These are phyloP conservation scores for Anthoptus insignis DNA, from an alignment of 2,888 invertebrate species.

Conservation along the genomic window DNA sequence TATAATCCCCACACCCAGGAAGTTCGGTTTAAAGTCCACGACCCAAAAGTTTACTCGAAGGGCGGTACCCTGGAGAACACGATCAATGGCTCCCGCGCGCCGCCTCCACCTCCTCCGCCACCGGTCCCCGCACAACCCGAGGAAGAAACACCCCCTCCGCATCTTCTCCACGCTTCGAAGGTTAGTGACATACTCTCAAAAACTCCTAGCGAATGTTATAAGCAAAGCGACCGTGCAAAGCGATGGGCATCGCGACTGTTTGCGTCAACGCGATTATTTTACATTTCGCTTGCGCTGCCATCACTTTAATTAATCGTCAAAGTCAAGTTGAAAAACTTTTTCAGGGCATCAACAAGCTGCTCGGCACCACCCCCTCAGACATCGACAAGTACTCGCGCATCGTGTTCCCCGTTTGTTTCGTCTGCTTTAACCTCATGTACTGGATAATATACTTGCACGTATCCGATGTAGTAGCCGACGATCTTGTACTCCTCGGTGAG, in stretches of 20 bases:
- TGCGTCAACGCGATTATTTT: constrained; percentile 30
- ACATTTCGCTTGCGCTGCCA: constrained; percentile 18
- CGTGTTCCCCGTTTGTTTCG: constrained; percentile 99
- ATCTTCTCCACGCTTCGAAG: constrained; percentile 83
- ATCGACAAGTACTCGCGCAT: constrained; percentile 99
- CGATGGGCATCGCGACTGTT: constrained; percentile 43
- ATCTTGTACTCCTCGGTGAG: constrained; percentile 93
- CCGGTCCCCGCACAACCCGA: constrained; percentile 83
- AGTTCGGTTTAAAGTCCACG: constrained; percentile 97
- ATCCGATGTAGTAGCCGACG: constrained; percentile 97
- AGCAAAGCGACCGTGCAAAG: constrained; percentile 13
- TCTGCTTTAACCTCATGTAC: constrained; percentile 99
- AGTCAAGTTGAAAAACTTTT: constrained; percentile 60
- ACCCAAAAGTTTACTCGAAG: constrained; percentile 96
- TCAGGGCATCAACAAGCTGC: constrained; percentile 95
- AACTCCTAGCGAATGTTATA: constrained; percentile 3
- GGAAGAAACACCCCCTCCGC: constrained; percentile 73
- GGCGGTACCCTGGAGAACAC: constrained; percentile 96
- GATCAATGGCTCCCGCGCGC: constrained; percentile 92
- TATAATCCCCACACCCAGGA: constrained; percentile 87
- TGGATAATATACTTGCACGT: constrained; percentile 99
- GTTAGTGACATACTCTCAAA: constrained; percentile 49
- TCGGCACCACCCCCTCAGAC: constrained; percentile 98
- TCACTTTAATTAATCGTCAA: constrained; percentile 49
- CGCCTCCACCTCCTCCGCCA: constrained; percentile 74